Conservation (phyloP, 2,797 vertebrate genomes). For the Pelodytes ibericus region DNA sequence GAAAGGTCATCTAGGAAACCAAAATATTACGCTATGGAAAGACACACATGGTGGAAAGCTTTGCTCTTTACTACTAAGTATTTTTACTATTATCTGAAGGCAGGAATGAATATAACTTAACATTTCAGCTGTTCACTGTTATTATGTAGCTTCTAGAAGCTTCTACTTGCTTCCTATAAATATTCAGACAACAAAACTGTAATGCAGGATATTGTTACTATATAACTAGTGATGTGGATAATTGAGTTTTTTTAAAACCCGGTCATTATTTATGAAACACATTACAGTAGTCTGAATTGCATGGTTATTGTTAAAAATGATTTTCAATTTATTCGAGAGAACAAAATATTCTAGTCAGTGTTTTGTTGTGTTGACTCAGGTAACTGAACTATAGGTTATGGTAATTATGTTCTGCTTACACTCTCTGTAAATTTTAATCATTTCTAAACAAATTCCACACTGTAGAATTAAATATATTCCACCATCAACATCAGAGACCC, state of each 20-base stretch:
- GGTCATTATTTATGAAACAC: conserved; percentile 4
- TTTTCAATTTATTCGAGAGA: neutral
- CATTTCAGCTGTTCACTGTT: no score
- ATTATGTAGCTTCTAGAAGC: no score
- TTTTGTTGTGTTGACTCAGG: neutral
- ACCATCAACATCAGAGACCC: no score
- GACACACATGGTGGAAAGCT: no score
- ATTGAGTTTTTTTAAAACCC: neutral
- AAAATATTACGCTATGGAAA: no score
- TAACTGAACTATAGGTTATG: neutral
- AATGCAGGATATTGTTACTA: neutral
- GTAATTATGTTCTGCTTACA: neutral
- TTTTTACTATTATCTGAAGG: no score
- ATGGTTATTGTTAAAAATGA: neutral
- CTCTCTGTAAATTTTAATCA: neutral
- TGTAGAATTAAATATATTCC: no score
- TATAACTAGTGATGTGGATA: conserved; percentile 9
- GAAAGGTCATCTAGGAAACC: no score
- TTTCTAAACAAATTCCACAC: no score
- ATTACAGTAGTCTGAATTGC: neutral
- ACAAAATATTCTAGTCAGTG: neutral
- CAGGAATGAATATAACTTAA: no score
- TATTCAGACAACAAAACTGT: neutral
- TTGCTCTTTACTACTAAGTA: no score
- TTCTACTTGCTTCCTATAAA: no score